These are phyloP conservation scores for Meleagris gallopavo DNA, from an alignment of 2,113 vertebrate genomes.

Conservation along the genomic window DNA sequence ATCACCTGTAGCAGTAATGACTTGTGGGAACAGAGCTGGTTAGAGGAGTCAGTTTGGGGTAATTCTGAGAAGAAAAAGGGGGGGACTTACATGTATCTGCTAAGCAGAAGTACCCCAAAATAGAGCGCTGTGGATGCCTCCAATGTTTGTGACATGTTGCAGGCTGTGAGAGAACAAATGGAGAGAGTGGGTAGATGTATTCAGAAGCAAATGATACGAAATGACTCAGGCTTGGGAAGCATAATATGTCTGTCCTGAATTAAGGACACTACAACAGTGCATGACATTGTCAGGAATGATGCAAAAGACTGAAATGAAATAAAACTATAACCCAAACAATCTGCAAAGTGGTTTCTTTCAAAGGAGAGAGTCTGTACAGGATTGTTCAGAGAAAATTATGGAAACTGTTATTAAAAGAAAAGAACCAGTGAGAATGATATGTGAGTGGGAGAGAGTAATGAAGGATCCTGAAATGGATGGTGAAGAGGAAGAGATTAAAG, in stretches of 20 bases:
- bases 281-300: accelerated
- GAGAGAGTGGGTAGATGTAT: neutral
- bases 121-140: neutral
- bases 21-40: neutral
- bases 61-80: neutral
- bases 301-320: neutral
- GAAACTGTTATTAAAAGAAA: neutral
- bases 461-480: neutral
- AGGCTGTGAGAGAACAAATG: neutral
- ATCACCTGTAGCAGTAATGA: neutral
- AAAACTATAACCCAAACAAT: neutral
- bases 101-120: neutral
- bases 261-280: neutral
- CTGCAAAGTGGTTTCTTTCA: neutral
- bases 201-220: neutral
- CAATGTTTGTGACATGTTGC: neutral
- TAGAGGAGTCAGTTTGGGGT: neutral
- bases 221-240: neutral
- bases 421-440: neutral
- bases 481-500: neutral
- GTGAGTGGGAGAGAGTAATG: neutral
- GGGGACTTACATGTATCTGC: neutral
- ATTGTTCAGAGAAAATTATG: neutral
- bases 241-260: neutral
- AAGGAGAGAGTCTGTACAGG: neutral